Evolutionary conservation across 2,888 invertebrate species (phyloP), one percentile per base, ranked within the genome.

Genomic region (Drosophila suboccidentalis): DNA sequence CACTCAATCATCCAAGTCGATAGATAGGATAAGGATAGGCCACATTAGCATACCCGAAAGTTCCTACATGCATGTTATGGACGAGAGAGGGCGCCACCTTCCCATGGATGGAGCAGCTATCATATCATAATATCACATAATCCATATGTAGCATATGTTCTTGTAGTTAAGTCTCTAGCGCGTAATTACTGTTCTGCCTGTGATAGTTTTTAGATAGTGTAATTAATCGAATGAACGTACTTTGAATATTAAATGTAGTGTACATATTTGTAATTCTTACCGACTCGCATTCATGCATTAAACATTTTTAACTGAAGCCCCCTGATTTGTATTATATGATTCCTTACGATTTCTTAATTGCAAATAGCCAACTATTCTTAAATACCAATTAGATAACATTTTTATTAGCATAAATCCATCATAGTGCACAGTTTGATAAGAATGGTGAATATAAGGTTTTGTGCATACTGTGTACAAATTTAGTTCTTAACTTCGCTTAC

Each of bases 201-300:
- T 91, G 91, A 91, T 91, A 91, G 90, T 76, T 87, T 77, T 85
- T 89, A 89, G 73, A 67, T 88, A 87, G 82, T 82, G 72, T 87
- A 82, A 85, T 87, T 70, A 66, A 71, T 50, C 36, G 57, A 43
- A 63, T 49, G 36, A 47, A 53, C 36, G 58, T 62, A 50, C 38
- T 67, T 44, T 62, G 29, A 44, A 71, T 54, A 19, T 54, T 39
- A 53, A 62, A 34, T 61, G 43, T 29, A 69, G 26, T 53, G 43
- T 61, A 61, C 17, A 53, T 49, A 66, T 29, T 53, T 71, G 44
- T 46, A 62, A 36, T 47, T 19, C 34, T 29, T 39, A 38, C 26
- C 39, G 34, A 59, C 44, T 55, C 19, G 62, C 59, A 26, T 29
- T 50, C 26, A 55, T 63, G 75, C 75, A 68, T 46, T 46, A 61